Evolutionary conservation across 1,140 invertebrate species (phyloP), one percentile per base, ranked within the genome.

Genomic region (Drosophila murphyi): DNA sequence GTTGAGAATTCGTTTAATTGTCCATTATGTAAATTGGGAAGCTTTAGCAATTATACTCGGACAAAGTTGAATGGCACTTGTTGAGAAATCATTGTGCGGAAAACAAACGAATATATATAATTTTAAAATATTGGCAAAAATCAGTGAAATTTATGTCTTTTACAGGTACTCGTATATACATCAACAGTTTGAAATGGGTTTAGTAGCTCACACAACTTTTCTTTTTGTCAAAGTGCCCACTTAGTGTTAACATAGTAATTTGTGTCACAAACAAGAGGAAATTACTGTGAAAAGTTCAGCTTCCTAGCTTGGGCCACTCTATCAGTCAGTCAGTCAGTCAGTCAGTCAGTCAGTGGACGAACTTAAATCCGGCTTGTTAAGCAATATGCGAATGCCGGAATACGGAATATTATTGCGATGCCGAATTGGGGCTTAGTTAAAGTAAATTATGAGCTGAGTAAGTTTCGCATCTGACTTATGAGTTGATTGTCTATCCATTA

Each of bases 11-110:
- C 12, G 28, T n/a, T 62, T 48, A 60, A 71, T 54, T 65, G 37
- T 72, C 29, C 54, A 72, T 65, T 72, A 76, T 76, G 69, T 54
- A 55, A 67, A 72, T 72, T 72, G 39, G 37, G 51, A 31, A 69
- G 39, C 20, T 32, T 56, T 7, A 41, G 2, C 10, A 54, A 41
- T 52, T 32, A 20, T 20, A 50, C 12, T 64, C 32, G 34, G 34
- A 4, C 29, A 54, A 73, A 61, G 74, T 76, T 72, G 71, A 76
- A 76, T 61, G 74, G 67, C 70, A 52, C 20, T 20, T 52, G 55
- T 29, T 12, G n/a, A 37, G 29, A 56, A 48, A 55, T 50, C 43
- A 51, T 35, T 48, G 41, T 39, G 55, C 28, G 34, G 43, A 52
- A 7, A 3, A 52, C 32, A 59, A 59, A 12, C 5, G 41, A 45